A percentile compares a stretch with the other conserved stretches of the same genome.
phyloP scores from a whole-genome alignment of 1,140 invertebrate genomes.

The Pteromalus puparum region DNA sequence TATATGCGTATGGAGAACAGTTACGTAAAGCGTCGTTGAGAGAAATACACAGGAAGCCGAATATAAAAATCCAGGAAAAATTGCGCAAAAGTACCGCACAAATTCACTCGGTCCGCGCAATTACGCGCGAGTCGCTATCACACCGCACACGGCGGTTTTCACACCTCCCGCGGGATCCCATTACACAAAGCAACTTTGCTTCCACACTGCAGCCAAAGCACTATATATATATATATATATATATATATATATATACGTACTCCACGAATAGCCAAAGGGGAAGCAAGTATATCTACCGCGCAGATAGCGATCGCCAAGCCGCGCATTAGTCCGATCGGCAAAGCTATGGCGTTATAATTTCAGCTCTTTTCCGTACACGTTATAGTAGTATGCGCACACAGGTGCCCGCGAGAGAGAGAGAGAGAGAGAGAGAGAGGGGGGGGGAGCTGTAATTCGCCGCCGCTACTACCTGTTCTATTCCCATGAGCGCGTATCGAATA shows the following conservation, averaged over 20 bases:
- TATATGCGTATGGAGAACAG: too few species aligned
- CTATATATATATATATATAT: neutral
- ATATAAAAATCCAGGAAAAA: too few species aligned
- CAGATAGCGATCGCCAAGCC: neutral
- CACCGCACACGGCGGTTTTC: conserved; percentile 10
- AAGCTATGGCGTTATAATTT: conserved; percentile 6
- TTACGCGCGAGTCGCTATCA: neutral
- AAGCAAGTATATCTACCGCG: neutral
- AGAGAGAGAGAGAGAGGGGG: too few species aligned
- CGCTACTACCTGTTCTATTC: neutral
- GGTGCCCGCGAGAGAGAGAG: neutral
- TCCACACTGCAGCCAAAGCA: neutral
- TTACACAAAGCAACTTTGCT: neutral
- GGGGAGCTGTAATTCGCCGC: conserved; percentile 5
- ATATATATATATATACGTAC: neutral
- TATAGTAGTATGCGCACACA: neutral
- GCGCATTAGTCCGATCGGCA: neutral
- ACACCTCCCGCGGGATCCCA: neutral
- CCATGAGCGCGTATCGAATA: neutral
- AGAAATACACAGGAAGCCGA: too few species aligned
- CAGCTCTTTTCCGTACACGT: neutral
- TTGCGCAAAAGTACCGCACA: too few species aligned
- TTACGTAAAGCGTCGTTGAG: too few species aligned
- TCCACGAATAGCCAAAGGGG: too few species aligned
- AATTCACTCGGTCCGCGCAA: neutral